These are phyloP conservation scores for Dioctria linearis DNA, from an alignment of 2,888 invertebrate genomes.

Conservation along the genomic window DNA sequence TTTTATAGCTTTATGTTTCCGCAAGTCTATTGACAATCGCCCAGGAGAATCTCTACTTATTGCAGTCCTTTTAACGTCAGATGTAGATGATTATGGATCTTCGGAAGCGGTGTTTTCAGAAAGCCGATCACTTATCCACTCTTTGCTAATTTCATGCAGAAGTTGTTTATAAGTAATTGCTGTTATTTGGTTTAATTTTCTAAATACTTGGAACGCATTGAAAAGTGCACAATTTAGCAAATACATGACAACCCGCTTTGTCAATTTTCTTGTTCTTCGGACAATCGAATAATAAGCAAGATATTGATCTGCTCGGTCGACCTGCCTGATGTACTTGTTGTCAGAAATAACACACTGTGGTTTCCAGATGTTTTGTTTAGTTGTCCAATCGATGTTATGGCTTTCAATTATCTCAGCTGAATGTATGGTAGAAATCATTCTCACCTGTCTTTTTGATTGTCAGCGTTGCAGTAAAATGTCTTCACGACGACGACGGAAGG, in stretches of 20 bases:
- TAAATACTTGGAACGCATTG: slow-evolving; percentile 7
- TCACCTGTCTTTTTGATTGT: slow-evolving; percentile 6
- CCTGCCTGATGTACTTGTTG: neutral
- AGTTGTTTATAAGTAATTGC: slow-evolving; percentile 13
- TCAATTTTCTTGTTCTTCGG: neutral
- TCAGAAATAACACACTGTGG: slow-evolving; percentile 6
- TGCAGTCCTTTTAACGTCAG: slow-evolving; percentile 34
- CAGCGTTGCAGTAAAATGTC: neutral
- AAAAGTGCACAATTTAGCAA: slow-evolving; percentile 8
- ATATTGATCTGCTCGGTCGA: neutral
- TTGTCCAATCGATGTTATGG: neutral
- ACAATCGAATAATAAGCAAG: neutral
- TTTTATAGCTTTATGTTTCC: slow-evolving; percentile 27
- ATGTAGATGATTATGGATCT: slow-evolving; percentile 31
- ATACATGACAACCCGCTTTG: slow-evolving; percentile 4
- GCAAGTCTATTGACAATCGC: slow-evolving; percentile 22
- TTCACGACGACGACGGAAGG: neutral
- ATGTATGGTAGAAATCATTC: slow-evolving; percentile 12
- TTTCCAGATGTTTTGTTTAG: slow-evolving; percentile 16
- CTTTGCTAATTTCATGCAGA: slow-evolving; percentile 28
- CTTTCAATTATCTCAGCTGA: slow-evolving; percentile 9
- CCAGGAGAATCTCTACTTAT: slow-evolving; percentile 23
- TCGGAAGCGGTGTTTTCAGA: slow-evolving; percentile 35
- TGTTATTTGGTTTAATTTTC: neutral
- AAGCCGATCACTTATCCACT: slow-evolving; percentile 36